Evolutionary conservation across 2,888 invertebrate species (phyloP).

Genomic region (Rotaria macrura): DNA sequence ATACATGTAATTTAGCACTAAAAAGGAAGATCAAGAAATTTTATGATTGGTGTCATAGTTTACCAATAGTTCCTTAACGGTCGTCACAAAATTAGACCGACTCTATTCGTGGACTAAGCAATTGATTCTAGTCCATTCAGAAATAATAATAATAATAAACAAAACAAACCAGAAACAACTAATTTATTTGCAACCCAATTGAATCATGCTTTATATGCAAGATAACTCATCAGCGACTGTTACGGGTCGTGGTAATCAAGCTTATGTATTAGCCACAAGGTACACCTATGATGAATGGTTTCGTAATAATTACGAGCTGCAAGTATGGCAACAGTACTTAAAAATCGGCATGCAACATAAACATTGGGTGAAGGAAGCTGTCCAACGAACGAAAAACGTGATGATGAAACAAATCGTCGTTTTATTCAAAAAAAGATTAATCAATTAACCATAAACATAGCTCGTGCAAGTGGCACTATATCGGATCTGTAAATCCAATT

Average conservation of each 20-base stretch:
- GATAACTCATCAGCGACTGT: not conserved
- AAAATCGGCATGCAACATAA: not conserved
- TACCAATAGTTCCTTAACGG: too few species aligned
- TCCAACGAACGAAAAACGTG: not conserved
- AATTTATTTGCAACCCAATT: too few species aligned
- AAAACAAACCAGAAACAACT: too few species aligned
- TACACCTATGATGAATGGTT: not conserved
- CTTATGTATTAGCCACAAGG: not conserved
- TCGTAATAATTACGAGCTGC: not conserved
- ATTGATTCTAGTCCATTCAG: too few species aligned
- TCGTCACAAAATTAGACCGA: too few species aligned
- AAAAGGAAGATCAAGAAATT: too few species aligned
- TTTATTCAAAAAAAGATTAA: not conserved
- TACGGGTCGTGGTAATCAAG: not conserved
- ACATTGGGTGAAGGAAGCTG: not conserved
- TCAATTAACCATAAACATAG: not conserved
- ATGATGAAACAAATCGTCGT: not conserved
- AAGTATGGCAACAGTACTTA: not conserved
- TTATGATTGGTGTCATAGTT: too few species aligned
- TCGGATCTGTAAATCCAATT: not conserved
- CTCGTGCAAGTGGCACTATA: not conserved
- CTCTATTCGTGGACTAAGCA: too few species aligned
- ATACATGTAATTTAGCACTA: too few species aligned
- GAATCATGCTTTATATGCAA: too few species aligned
- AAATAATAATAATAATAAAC: too few species aligned